These are phyloP conservation scores for Lepidurus packardi DNA, from an alignment of 1,140 invertebrate species.

Conservation along the genomic window DNA sequence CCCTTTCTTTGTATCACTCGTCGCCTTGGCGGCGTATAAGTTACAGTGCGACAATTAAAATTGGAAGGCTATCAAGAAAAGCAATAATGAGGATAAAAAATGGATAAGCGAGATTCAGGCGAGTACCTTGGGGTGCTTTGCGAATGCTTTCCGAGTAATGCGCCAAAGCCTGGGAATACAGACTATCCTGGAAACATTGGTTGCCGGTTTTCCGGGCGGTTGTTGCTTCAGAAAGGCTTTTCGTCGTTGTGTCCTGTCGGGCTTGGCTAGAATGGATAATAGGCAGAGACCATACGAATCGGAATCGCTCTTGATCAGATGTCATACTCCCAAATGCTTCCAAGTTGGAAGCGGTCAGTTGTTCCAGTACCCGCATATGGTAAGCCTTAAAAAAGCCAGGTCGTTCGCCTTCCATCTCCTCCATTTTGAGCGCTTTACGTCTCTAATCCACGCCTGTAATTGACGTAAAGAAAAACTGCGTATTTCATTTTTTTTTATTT, in stretches of 20 bases:
- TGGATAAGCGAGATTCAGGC: background rate
- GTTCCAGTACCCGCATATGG: conserved; percentile 29
- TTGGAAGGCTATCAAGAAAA: background rate
- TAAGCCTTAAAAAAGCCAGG: conserved; percentile 34
- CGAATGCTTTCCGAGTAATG: background rate
- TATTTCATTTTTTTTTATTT: no score
- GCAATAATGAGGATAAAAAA: background rate
- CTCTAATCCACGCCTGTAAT: background rate
- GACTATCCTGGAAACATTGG: background rate
- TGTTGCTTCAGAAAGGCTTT: background rate
- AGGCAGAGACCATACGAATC: conserved; percentile 39
- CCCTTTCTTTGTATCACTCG: background rate
- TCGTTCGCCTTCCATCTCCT: conserved; percentile 29
- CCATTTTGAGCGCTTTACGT: background rate
- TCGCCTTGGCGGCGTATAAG: background rate
- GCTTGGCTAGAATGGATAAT: conserved; percentile 39
- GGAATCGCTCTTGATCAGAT: conserved; percentile 42
- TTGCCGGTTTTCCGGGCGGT: conserved; percentile 1
- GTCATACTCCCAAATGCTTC: conserved; percentile 10
- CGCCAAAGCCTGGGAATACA: background rate
- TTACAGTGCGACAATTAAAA: background rate
- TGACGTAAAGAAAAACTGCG: no score
- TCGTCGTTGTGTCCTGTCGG: background rate
- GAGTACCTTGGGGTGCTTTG: conserved; percentile 17
- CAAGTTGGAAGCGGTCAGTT: conserved; percentile 27